Percentiles rank a stretch among this genome's conserved stretches.
These are phyloP conservation scores for Gobio occitaniae DNA, from an alignment of 2,797 vertebrate species.

Conservation along the genomic window DNA sequence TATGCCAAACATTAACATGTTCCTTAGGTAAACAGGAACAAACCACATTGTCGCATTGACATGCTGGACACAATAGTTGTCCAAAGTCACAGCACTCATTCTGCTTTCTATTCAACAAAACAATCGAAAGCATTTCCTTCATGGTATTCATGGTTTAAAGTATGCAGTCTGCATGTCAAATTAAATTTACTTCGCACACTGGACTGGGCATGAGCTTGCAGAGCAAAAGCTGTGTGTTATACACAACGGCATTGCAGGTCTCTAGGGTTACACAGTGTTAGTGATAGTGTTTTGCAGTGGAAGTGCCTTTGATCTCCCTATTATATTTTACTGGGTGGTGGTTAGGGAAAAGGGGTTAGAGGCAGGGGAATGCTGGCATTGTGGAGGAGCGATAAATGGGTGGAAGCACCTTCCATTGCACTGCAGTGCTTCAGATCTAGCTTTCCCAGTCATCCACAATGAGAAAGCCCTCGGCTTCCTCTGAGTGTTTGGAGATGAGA, in stretches of 20 bases:
- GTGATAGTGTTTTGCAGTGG: background rate
- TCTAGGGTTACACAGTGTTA: background rate
- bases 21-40: background rate
- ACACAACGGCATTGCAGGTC: background rate
- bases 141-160: background rate
- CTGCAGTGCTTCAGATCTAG: no score
- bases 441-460: background rate
- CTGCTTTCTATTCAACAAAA: background rate
- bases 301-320: background rate
- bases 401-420: background rate
- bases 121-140: background rate
- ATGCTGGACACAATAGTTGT: background rate
- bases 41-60: background rate
- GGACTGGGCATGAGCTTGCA: background rate
- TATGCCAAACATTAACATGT: background rate
- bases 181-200: background rate
- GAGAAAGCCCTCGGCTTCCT: slow-evolving; percentile 73
- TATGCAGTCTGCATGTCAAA: background rate
- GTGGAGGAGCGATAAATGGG: background rate
- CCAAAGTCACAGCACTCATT: background rate
- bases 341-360: background rate
- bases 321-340: background rate
- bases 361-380: background rate
- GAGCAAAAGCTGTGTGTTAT: background rate
- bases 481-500: slow-evolving; percentile 60